Percentiles rank a stretch among this genome's conserved stretches.
These are phyloP conservation scores for Drosophila miranda DNA, from an alignment of 1,140 invertebrate species.

Conservation along the genomic window DNA sequence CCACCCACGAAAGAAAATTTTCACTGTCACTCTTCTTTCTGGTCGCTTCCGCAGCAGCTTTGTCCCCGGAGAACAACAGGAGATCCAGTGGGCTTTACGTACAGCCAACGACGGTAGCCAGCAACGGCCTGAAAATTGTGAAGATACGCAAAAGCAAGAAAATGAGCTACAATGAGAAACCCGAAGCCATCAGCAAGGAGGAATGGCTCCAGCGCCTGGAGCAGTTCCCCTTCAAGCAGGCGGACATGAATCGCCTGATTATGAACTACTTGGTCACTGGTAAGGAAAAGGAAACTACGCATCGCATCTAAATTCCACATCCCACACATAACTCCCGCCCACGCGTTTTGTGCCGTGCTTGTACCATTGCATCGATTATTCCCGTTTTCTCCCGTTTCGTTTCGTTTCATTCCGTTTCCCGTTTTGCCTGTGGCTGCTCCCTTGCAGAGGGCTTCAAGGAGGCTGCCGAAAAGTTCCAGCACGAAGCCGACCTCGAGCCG, in stretches of 20 bases:
- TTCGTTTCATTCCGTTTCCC: neutral
- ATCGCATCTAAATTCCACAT: neutral
- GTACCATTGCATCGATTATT: too few species aligned
- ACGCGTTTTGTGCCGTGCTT: neutral
- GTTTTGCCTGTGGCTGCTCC: neutral
- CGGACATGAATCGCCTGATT: slow-evolving; percentile 97
- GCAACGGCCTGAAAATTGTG: slow-evolving; percentile 84
- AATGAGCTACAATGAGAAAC: slow-evolving; percentile 81
- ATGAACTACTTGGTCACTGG: slow-evolving; percentile 98
- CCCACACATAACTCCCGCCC: neutral
- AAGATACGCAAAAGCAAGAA: slow-evolving; percentile 88
- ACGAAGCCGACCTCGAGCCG: slow-evolving; percentile 95
- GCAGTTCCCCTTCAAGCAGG: slow-evolving; percentile 91
- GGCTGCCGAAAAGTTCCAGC: slow-evolving; percentile 97
- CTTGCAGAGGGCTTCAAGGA: slow-evolving; percentile 97
- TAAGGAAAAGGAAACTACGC: slow-evolving; percentile 24
- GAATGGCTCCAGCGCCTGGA: slow-evolving; percentile 90
- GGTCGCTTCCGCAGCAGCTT: slow-evolving; percentile 3
- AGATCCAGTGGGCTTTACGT: neutral
- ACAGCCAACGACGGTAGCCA: slow-evolving; percentile 5
- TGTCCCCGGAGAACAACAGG: too few species aligned
- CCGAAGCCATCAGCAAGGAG: slow-evolving; percentile 80
- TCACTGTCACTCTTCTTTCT: slow-evolving; percentile 1
- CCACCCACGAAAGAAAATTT: slow-evolving; percentile 6
- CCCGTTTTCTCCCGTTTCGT: neutral